These are phyloP conservation scores for Sisyra terminalis DNA, from an alignment of 2,888 invertebrate species.

Conservation along the genomic window DNA sequence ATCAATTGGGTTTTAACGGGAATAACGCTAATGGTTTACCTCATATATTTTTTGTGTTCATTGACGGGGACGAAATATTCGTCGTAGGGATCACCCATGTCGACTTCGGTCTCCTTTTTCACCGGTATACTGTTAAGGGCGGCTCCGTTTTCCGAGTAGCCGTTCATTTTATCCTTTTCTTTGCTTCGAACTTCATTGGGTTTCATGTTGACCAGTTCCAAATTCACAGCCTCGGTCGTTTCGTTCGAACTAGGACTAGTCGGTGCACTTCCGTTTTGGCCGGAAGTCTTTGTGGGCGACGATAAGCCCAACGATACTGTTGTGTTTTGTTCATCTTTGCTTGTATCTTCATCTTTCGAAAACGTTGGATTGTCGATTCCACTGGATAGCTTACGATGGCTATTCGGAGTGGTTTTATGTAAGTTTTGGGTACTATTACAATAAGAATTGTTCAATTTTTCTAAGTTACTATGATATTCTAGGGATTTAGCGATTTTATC, in stretches of 20 bases:
- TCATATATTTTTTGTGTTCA: slow-evolving; percentile 70
- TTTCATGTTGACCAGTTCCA: slow-evolving; percentile 62
- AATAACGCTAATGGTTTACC: slow-evolving; percentile 31
- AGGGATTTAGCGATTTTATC: slow-evolving; percentile 11
- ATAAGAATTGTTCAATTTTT: slow-evolving; percentile 23
- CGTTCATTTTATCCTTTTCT: slow-evolving; percentile 26
- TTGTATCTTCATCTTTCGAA: slow-evolving; percentile 26
- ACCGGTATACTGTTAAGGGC: slow-evolving; percentile 28
- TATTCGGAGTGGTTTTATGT: slow-evolving; percentile 14
- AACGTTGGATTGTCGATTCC: slow-evolving; percentile 32
- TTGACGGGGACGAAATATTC: slow-evolving; percentile 77
- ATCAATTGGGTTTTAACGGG: too few relatives aligned
- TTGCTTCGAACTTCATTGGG: slow-evolving; percentile 38
- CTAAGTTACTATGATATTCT: slow-evolving; percentile 23
- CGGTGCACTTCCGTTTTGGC: slow-evolving; percentile 7
- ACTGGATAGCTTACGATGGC: slow-evolving; percentile 15
- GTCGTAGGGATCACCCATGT: slow-evolving; percentile 55
- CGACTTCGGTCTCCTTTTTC: slow-evolving; percentile 49
- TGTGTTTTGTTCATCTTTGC: slow-evolving; percentile 25
- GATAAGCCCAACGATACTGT: slow-evolving; percentile 17
- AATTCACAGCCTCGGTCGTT: slow-evolving; percentile 52
- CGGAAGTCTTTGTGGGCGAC: slow-evolving; percentile 16
- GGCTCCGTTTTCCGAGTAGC: slow-evolving; percentile 16
- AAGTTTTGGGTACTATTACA: slow-evolving; percentile 23
- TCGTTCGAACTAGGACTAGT: slow-evolving; percentile 17